Evolutionary conservation across 2,888 invertebrate species (phyloP).

Genomic region (Tetramorium bicarinatum): DNA sequence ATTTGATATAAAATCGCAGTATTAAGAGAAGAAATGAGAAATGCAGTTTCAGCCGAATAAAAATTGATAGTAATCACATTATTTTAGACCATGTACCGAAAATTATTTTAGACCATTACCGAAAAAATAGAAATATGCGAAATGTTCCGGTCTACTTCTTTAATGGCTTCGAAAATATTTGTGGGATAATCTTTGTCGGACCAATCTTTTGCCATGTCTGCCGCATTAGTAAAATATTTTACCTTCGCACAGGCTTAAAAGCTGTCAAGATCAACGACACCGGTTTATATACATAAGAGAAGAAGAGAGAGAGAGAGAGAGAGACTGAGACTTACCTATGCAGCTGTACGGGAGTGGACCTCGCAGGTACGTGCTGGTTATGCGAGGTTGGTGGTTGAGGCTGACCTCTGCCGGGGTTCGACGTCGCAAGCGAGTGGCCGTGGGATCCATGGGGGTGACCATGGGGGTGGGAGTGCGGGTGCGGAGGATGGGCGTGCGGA

Average conservation of each 20-base stretch:
- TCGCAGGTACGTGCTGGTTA: conserved; percentile 84
- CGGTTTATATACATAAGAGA: background rate
- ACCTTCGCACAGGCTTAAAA: background rate
- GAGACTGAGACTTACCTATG: conserved; percentile 80
- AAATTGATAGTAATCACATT: background rate
- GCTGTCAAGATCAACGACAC: background rate
- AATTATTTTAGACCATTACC: too few species aligned
- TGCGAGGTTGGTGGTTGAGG: conserved; percentile 83
- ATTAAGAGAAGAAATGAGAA: background rate
- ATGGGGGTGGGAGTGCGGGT: conserved; percentile 80
- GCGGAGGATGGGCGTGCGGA: conserved; percentile 79
- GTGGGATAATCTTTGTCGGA: background rate
- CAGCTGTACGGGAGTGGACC: conserved; percentile 84
- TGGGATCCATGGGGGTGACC: conserved; percentile 80
- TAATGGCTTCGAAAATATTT: conserved; percentile 18
- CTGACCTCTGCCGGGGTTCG: conserved; percentile 83
- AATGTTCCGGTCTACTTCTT: background rate
- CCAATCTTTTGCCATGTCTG: background rate
- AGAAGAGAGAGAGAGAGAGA: conserved; percentile 17
- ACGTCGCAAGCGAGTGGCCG: conserved; percentile 83
- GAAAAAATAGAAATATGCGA: background rate
- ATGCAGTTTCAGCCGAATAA: background rate
- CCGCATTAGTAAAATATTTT: conserved; percentile 18
- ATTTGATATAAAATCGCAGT: background rate
- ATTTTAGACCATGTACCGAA: too few species aligned